Base-by-base conservation (phyloP, 2,797 vertebrate genomes). In the Moxostoma hubbsi region DNA sequence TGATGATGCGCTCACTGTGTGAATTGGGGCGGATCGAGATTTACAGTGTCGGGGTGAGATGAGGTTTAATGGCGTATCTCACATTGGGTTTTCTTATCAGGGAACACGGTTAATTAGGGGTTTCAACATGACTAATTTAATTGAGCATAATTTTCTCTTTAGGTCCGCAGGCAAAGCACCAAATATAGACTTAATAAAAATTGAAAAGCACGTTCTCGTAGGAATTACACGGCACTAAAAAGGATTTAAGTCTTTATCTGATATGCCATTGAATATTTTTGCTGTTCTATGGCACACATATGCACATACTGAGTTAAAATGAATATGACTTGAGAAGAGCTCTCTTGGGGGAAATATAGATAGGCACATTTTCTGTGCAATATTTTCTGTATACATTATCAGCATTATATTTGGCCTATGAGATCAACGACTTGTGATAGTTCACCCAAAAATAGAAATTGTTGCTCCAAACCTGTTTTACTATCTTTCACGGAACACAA, bases 101-200 rank as follows among this genome's bases (percentile, higher is more conserved):
- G 36, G 63, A 79, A 85, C 74, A 83, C 8, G 13, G 69, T 63
- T 82, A 85, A 85, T 85, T 85, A 82, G 51, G 13, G 77, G 77
- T 80, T 81, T 66, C 69, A 78, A 73, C 73, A 79, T 69, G 79
- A 79, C 74, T 86, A 82, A 86, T 86, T 85, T 71, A 85, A 83
- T 69, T 73, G 64, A 85, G 68, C 64, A 75, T 69, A 75, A 72
- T 77, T 72, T 82, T 81, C 71, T 65, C 70, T 61, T 82, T 65
- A 74, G 77, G 68, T 55, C 82, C 71, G 59, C 53, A 15, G 80
- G 85, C 83, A 79, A 72, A 51, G 55, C 63, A 67, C 78, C 76
- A 80, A 80, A 77, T 78, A 81, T 72, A 85, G 79, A 66, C 67
- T 69, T 70, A 62, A 59, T 77, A 80, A 80, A 81, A 58, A 78